Evolutionary conservation across 2,797 vertebrate species (phyloP).

Genomic region (Cebuella pygmaea): DNA sequence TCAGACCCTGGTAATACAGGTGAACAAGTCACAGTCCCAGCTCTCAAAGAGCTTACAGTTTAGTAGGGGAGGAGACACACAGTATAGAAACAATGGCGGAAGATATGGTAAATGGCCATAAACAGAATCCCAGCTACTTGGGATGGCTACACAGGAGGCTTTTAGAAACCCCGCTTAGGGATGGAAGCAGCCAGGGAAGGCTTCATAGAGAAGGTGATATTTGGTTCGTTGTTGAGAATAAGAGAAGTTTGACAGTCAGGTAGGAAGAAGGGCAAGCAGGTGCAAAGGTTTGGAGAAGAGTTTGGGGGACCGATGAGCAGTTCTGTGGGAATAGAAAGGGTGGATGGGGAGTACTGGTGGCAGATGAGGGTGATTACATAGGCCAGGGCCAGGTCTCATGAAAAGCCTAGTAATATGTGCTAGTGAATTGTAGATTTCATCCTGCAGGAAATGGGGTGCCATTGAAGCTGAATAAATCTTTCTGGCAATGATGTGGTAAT

Average conservation of each 20-base stretch:
- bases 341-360: background rate
- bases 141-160: background rate
- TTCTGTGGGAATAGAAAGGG: background rate
- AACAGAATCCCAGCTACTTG: background rate
- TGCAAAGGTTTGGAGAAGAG: background rate
- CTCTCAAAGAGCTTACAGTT: background rate
- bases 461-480: background rate
- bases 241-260: background rate
- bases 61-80: background rate
- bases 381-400: background rate
- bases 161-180: background rate
- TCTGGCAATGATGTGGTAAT: background rate
- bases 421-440: background rate
- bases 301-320: accelerated
- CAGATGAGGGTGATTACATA: background rate
- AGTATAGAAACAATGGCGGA: background rate
- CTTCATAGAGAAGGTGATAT: background rate
- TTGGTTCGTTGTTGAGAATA: background rate
- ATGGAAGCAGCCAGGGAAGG: background rate
- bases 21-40: background rate
- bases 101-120: background rate
- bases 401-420: background rate
- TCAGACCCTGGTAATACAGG: background rate
- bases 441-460: background rate
- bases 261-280: background rate